Conservation (phyloP, 2,797 vertebrate genomes). For the Sciaenops ocellatus region DNA sequence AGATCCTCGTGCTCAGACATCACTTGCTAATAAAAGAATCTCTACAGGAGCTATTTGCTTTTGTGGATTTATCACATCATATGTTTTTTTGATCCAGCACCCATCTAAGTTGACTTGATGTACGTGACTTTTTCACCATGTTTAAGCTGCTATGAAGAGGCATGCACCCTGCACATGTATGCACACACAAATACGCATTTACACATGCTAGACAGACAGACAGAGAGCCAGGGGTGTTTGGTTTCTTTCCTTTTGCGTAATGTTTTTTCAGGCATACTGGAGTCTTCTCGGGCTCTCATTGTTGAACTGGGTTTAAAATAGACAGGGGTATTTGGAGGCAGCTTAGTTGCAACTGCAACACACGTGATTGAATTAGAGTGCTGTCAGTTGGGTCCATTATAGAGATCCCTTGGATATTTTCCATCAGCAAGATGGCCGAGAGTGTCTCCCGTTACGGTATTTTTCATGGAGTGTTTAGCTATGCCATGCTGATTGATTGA, state of each 20-base stretch:
- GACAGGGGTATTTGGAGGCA: constrained; percentile 69
- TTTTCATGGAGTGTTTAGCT: constrained; percentile 46
- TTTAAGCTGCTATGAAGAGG: constrained; percentile 9
- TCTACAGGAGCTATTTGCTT: no score
- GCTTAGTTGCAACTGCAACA: constrained; percentile 75
- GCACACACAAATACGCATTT: constrained; percentile 26
- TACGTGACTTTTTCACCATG: no score
- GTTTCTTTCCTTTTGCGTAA: constrained; percentile 72
- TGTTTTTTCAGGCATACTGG: constrained; percentile 79
- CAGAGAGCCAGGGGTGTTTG: constrained; percentile 48
- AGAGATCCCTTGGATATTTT: constrained; percentile 78
- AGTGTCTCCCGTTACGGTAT: constrained; percentile 54
- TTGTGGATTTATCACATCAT: no score
- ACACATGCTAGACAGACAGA: constrained; percentile 39
- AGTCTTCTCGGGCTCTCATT: constrained; percentile 71
- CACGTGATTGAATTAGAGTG: constrained; percentile 79
- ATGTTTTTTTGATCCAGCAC: no score
- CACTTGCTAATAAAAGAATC: no score
- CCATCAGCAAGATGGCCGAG: constrained; percentile 66
- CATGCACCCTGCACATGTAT: constrained; percentile 13
- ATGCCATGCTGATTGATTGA: constrained; percentile 16
- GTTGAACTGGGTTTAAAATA: constrained; percentile 79
- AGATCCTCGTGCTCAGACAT: no score
- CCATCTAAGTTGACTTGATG: no score
- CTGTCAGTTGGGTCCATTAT: constrained; percentile 74